Evolutionary conservation across 2,113 vertebrate genomes (phyloP).

Genomic region (Tragelaphus buxtoni): DNA sequence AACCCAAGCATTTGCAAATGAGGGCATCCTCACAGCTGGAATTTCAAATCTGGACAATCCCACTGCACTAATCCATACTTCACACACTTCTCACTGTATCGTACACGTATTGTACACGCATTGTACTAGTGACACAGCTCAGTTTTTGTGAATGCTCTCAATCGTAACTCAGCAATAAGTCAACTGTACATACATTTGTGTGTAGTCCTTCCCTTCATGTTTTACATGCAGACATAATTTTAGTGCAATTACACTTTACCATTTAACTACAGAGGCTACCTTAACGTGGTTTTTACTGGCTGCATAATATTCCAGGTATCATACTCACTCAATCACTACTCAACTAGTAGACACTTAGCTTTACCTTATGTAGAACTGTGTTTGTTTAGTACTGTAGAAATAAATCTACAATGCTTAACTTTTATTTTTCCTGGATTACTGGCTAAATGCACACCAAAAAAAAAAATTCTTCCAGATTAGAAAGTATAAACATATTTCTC

Average conservation of each 20-base stretch:
- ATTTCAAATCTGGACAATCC: background rate
- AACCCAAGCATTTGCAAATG: background rate
- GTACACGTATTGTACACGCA: background rate
- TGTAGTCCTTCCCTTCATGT: background rate
- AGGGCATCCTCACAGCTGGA: background rate
- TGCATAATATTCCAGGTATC: background rate
- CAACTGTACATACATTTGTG: background rate
- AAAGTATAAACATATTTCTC: background rate
- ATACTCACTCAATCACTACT: background rate
- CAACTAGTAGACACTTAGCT: background rate
- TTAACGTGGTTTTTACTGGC: background rate
- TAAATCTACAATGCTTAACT: background rate
- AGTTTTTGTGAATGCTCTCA: background rate
- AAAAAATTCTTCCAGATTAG: background rate
- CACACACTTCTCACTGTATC: background rate
- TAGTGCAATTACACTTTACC: background rate
- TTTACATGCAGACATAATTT: background rate
- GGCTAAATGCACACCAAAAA: background rate
- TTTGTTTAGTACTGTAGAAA: background rate
- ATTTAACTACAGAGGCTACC: background rate
- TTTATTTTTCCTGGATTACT: background rate
- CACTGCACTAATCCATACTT: background rate
- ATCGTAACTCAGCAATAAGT: background rate
- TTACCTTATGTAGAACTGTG: background rate
- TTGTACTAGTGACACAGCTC: background rate